Percentiles rank a stretch among this genome's conserved stretches.
These are phyloP conservation scores for Leptura quadrifasciata DNA, from an alignment of 2,888 invertebrate species.

Conservation along the genomic window DNA sequence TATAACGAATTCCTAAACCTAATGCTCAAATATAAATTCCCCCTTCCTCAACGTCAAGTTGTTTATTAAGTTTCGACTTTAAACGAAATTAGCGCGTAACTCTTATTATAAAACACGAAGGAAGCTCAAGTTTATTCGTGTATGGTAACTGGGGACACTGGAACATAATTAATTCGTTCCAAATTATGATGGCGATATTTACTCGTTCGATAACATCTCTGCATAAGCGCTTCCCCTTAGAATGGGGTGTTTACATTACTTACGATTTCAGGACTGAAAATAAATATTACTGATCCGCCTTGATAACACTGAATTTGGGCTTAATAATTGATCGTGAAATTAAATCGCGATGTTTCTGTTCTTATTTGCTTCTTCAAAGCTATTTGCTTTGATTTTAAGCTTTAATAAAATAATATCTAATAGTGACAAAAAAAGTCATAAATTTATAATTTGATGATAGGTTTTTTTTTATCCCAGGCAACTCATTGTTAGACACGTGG, in stretches of 20 bases:
- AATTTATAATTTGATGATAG: too few relatives aligned
- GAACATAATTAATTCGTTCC: neutral
- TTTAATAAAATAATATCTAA: too few relatives aligned
- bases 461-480: too few relatives aligned
- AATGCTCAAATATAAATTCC: neutral
- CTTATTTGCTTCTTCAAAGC: too few relatives aligned
- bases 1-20: neutral
- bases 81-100: constrained; percentile 2
- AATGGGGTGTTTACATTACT: neutral
- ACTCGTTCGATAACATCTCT: constrained; percentile 3
- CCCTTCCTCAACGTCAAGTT: neutral
- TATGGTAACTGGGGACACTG: neutral
- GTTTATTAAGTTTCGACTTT: neutral
- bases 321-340: neutral
- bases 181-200: neutral
- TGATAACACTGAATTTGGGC: too few relatives aligned
- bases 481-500: too few relatives aligned
- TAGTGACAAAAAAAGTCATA: too few relatives aligned
- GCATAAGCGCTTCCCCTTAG: neutral
- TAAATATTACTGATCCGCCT: neutral
- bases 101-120: neutral
- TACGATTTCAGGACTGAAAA: neutral
- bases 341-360: neutral
- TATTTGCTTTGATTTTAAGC: too few relatives aligned
- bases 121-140: constrained; percentile 7